Conservation (phyloP, 2,113 vertebrate species). For the Phaethornis superciliosus region DNA sequence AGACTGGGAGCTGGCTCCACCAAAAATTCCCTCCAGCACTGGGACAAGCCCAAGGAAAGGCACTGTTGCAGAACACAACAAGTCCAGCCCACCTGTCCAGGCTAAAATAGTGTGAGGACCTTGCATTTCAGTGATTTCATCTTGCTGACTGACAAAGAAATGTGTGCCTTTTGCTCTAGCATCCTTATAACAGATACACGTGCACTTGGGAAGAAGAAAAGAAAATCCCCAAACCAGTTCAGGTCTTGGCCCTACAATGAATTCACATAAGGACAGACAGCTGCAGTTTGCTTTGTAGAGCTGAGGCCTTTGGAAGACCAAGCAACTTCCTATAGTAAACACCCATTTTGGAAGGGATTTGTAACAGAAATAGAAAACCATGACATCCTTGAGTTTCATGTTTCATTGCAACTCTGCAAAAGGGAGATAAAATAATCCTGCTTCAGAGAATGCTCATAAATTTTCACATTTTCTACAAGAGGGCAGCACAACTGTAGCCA, state of each 20-base stretch:
- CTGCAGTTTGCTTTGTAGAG: neutral
- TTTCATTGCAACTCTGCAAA: conserved; percentile 3
- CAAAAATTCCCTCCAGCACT: neutral
- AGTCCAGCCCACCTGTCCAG: neutral
- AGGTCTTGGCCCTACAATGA: neutral
- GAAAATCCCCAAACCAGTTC: neutral
- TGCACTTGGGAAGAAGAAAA: neutral
- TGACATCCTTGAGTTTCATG: neutral
- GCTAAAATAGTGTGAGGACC: neutral
- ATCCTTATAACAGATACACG: neutral
- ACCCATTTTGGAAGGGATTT: neutral
- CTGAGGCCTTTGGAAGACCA: neutral
- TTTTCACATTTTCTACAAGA: conserved; percentile 12
- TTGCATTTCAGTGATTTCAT: neutral
- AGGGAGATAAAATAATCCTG: neutral
- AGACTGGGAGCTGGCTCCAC: neutral
- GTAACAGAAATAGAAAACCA: neutral
- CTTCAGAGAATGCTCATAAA: neutral
- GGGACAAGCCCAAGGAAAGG: neutral
- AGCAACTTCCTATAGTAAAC: neutral
- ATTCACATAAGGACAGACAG: neutral
- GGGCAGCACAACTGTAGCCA: neutral
- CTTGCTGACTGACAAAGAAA: neutral
- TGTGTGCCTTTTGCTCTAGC: neutral
- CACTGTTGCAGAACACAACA: neutral